These are phyloP conservation scores for Rhingia rostrata DNA, from an alignment of 2,888 invertebrate species.

Conservation along the genomic window DNA sequence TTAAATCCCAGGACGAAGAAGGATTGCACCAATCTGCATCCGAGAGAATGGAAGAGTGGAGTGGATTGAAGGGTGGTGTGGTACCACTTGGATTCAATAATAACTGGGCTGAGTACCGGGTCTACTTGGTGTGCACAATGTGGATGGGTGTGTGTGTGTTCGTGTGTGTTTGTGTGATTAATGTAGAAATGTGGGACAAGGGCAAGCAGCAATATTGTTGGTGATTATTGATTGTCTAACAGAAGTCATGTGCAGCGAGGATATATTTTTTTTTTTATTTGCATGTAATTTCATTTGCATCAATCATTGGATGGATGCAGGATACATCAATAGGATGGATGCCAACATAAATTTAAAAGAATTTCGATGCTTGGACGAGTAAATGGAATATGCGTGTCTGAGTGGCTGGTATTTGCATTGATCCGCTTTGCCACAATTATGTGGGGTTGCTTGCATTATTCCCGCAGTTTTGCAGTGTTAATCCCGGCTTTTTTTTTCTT, in stretches of 20 bases:
- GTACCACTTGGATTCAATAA: slow-evolving; percentile 61
- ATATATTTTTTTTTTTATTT: neutral
- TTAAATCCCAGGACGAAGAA: slow-evolving; percentile 53
- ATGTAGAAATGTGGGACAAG: slow-evolving; percentile 63
- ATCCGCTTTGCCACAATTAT: neutral
- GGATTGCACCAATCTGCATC: slow-evolving; percentile 16
- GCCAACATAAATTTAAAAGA: neutral
- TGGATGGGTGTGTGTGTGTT: neutral
- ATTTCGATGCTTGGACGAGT: neutral
- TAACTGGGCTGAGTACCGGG: slow-evolving; percentile 59
- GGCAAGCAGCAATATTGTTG: slow-evolving; percentile 64
- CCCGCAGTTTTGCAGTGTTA: slow-evolving; percentile 8
- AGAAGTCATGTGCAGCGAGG: slow-evolving; percentile 31
- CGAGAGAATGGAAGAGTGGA: neutral
- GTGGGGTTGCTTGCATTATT: slow-evolving; percentile 4
- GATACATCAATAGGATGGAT: slow-evolving; percentile 1
- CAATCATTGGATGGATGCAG: slow-evolving; percentile 29
- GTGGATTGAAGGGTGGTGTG: slow-evolving; percentile 2
- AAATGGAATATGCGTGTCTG: neutral
- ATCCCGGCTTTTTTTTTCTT: slow-evolving; percentile 11
- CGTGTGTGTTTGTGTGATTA: slow-evolving; percentile 25
- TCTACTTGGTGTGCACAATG: neutral
- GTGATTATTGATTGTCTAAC: slow-evolving; percentile 67
- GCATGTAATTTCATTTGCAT: slow-evolving; percentile 11
- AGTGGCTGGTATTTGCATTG: neutral